Base-by-base conservation (phyloP, 2,888 invertebrate genomes). In the Pristionchus exspectatus region DNA sequence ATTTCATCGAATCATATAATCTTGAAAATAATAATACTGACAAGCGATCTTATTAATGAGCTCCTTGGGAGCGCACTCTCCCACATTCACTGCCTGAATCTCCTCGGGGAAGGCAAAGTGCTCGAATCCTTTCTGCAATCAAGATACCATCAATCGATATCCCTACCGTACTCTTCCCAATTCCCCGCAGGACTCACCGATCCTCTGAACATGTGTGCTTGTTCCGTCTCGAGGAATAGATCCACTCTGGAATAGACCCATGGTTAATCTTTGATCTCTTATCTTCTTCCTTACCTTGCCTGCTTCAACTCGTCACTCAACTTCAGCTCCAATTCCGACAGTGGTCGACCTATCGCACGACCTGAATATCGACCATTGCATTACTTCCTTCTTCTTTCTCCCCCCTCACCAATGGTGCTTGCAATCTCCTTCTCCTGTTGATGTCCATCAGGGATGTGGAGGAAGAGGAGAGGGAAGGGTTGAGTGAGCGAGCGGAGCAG, bases 61-160 rank as follows among this genome's bases (percentile, higher is more conserved):
- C 72, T 91, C 85, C 24, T 77, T 77, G 7, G 92, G 91, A 9
- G 90, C 90, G 2, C 16, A 24, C 24, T 89, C 90, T 30, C 91
- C 72, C 30, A 92, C 90, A 24, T 90, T 83, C 50, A 88, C 87
- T 44, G 74, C 74, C n/a, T 88, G 74, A 0, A 88, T 91, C 59
- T 94, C 94, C 90, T 94, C 94, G 7, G 94, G 94, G 77, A 94
- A 94, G n/a, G 94, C 94, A 90, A 93, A 94, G 90, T 94, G 94
- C 16, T 90, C 86, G 18, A 90, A 89, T n/a, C 93, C 94, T 14
- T 90, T 90, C 27, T 90, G 81, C 4, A 81, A 30, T 44, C 21
- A 21, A 44, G 18, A 33, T 0, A 38, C 4, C 5, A 27, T 50
- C 44, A 14, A 81, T 27, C 14, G 24, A 33, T 81, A 50, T 56